phyloP scores from a whole-genome alignment of 2,113 vertebrate species.

The Rhinoptilus africanus region DNA sequence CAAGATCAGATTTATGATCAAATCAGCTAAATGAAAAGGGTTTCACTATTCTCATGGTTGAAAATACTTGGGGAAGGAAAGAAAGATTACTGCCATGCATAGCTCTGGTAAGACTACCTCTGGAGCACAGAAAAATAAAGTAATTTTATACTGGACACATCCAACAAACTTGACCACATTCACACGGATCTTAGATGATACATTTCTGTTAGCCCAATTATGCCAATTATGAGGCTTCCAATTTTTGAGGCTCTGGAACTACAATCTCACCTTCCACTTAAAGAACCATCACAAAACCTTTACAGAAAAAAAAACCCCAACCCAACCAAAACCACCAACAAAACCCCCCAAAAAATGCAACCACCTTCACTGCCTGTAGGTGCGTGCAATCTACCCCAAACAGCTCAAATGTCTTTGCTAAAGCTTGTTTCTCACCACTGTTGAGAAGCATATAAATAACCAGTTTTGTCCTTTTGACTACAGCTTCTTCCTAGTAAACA shows the following conservation, averaged over 20 bases:
- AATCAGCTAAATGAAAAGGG: neutral
- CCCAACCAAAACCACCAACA: neutral
- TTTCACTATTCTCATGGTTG: neutral
- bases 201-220: neutral
- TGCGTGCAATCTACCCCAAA: neutral
- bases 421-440: neutral
- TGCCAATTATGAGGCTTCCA: neutral
- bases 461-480: neutral
- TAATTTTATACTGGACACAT: neutral
- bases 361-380: neutral
- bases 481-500: neutral
- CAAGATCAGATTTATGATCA: neutral
- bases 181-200: fast-evolving
- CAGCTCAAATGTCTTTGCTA: neutral
- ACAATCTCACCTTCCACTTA: neutral
- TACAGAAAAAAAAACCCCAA: neutral
- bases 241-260: neutral
- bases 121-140: neutral
- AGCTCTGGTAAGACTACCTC: neutral
- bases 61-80: neutral
- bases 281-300: neutral
- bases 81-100: neutral
- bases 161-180: neutral
- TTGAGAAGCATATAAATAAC: neutral
- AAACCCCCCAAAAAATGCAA: neutral